These are phyloP conservation scores for Acrobasis suavella DNA, from an alignment of 2,888 invertebrate species.

Conservation along the genomic window DNA sequence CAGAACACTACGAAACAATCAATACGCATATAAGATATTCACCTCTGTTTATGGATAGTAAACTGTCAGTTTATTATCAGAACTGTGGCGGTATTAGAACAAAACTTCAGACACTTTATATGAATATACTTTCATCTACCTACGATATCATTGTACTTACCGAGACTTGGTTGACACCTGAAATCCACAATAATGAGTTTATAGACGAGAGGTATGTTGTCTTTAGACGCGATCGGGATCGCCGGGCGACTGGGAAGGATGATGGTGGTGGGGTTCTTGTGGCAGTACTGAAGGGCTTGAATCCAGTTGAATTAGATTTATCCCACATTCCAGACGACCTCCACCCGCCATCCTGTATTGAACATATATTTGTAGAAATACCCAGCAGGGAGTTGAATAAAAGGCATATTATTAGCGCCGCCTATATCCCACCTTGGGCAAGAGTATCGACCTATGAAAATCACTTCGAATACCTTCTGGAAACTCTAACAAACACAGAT, in stretches of 20 bases:
- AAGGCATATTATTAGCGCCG: background rate
- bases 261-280: slow-evolving; percentile 1
- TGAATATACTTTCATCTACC: slow-evolving; percentile 3
- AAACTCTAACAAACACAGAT: background rate
- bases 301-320: background rate
- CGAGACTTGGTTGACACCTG: too few species aligned
- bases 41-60: too few species aligned
- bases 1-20: too few species aligned
- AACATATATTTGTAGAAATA: background rate
- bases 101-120: background rate
- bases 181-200: too few species aligned
- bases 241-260: background rate
- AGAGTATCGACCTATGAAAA: background rate
- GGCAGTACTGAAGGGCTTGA: background rate
- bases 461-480: background rate
- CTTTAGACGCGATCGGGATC: background rate
- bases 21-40: too few species aligned
- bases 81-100: slow-evolving; percentile 1
- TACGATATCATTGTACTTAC: background rate
- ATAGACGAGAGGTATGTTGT: too few species aligned
- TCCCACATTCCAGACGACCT: background rate
- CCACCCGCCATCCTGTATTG: background rate
- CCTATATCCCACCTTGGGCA: background rate
- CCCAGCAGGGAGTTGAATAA: background rate
- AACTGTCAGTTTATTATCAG: background rate